Evolutionary conservation across 1,140 invertebrate species (phyloP).

Genomic region (Zaprionus ghesquierei): DNA sequence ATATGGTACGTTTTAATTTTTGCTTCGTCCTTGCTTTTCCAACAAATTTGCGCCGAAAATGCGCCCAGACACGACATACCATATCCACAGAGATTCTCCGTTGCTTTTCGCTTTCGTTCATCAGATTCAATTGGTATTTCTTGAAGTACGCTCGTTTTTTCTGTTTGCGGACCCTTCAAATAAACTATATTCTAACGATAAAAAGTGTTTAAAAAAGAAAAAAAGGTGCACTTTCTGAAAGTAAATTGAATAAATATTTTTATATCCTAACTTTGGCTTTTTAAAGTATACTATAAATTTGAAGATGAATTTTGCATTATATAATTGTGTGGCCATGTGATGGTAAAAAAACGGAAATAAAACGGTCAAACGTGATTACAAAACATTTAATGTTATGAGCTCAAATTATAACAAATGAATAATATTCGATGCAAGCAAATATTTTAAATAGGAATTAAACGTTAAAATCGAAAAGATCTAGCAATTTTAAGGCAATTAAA

Average conservation of each 20-base stretch:
- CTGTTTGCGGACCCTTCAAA: slow-evolving; percentile 14
- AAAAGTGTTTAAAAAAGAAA: slow-evolving; percentile 13
- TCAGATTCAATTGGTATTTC: slow-evolving; percentile 57
- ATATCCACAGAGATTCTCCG: slow-evolving; percentile 42
- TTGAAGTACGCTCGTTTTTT: not conserved
- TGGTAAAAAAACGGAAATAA: slow-evolving; percentile 42
- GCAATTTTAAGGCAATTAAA: not conserved
- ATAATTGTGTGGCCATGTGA: slow-evolving; percentile 46
- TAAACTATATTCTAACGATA: slow-evolving; percentile 20
- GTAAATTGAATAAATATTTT: slow-evolving; percentile 48
- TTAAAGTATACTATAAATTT: not conserved
- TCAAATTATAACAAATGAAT: not conserved
- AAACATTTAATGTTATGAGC: slow-evolving; percentile 35
- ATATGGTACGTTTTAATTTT: slow-evolving; percentile 58
- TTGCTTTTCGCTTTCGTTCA: slow-evolving; percentile 70
- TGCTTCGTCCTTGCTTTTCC: slow-evolving; percentile 66
- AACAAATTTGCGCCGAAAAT: slow-evolving; percentile 61
- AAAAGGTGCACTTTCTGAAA: slow-evolving; percentile 41
- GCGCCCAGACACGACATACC: slow-evolving; percentile 3
- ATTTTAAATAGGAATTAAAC: slow-evolving; percentile 9
- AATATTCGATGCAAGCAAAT: not conserved
- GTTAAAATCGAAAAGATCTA: not conserved
- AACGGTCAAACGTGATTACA: slow-evolving; percentile 59
- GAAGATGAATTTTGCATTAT: slow-evolving; percentile 37
- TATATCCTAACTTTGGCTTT: not conserved